Base-by-base conservation (phyloP, 2,888 invertebrate genomes). In the Cataglyphis livida region DNA sequence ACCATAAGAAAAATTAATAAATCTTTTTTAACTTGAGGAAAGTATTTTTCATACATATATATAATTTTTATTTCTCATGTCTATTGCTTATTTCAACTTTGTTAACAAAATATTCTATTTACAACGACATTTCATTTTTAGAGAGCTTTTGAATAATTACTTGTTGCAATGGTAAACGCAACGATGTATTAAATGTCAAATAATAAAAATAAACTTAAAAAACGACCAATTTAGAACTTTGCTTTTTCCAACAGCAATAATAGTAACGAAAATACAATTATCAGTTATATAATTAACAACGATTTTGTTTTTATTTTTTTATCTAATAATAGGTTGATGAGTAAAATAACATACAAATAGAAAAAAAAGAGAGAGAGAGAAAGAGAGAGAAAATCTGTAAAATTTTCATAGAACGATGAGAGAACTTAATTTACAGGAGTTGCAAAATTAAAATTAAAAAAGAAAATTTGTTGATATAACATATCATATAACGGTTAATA, bases 281-380 rank as follows among this genome's bases (percentile, higher is more conserved):
- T 18, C 3, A 35, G 0, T n/a, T 7, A 70, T 21, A 32, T 9
- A 6, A 1, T 0, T 54, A 25, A 25, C 3, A 1, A 38, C 38
- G 18, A 71, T 54, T 57, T 65, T 38, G n/a, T 1, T 65, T 18
- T 61, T 15, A 57, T 25, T 41, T 38, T 51, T 57, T 35, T 5
- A 0, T 54, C 9, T 21, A 57, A 18, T 21, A 57, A 18, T 25
- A 10, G 25, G 3, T 12, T 38, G 25, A 70, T 59, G 2, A 15
- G 5, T 35, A 54, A 70, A 71, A 54, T 54, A 68, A 32, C 4
- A 25, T 59, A 18, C 21, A 71, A 57, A 73, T 44, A 18, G 5
- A 41, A 28, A 2, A 51, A 18, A 3, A 41, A 28, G 0, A 51
- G 18, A 48, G 18, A 21, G 7, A 25, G 3, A 21, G 12, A 21